Percentiles rank a stretch among this genome's conserved stretches.
These are phyloP conservation scores for Dolichotis patagonum DNA, from an alignment of 2,113 vertebrate species.

Conservation along the genomic window DNA sequence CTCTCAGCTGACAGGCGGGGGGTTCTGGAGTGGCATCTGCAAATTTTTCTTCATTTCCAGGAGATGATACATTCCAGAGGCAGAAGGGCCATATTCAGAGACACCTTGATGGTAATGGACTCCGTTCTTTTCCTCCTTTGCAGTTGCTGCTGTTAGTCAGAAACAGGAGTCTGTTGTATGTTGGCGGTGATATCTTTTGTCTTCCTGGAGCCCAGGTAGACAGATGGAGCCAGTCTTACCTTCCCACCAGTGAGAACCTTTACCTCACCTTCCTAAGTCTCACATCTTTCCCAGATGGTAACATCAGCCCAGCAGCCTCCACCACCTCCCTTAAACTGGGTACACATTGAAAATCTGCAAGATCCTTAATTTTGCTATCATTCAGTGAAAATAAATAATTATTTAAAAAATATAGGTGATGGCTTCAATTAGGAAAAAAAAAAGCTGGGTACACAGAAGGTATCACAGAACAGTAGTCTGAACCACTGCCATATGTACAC, in stretches of 20 bases:
- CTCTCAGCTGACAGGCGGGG: background rate
- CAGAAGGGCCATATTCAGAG: background rate
- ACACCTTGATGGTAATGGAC: background rate
- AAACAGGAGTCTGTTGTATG: background rate
- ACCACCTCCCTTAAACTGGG: background rate
- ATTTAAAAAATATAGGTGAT: background rate
- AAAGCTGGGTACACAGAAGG: background rate
- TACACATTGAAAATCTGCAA: background rate
- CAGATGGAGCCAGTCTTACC: background rate
- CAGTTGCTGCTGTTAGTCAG: background rate
- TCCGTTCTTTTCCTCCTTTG: background rate
- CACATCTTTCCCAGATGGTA: background rate
- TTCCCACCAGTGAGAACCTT: background rate
- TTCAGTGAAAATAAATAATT: background rate
- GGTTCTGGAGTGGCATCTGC: background rate
- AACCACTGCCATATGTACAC: background rate
- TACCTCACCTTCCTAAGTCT: background rate
- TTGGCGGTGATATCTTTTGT: too few relatives aligned
- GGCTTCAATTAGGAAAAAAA: background rate
- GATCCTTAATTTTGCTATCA: background rate
- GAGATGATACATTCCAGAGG: background rate
- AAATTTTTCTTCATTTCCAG: slow-evolving; percentile 22
- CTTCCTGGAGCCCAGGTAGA: background rate
- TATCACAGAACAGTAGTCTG: background rate
- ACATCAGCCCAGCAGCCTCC: background rate